Conservation (phyloP, 2,113 vertebrate species). For the Calonectris borealis region DNA sequence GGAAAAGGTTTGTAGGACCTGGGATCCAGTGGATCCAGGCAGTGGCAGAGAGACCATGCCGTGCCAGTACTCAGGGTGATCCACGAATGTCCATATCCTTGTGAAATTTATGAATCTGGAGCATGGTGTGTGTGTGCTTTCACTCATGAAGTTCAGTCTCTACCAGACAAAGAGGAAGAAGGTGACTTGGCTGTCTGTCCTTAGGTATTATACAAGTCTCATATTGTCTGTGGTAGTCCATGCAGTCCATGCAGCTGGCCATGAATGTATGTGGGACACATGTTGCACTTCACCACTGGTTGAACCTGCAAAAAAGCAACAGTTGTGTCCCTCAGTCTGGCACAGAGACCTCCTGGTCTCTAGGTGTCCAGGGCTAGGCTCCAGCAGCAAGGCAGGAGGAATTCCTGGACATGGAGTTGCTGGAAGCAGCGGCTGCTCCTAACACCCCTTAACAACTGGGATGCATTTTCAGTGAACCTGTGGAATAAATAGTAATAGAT, state of each 20-base stretch:
- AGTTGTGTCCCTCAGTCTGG: not conserved
- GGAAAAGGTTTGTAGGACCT: not conserved
- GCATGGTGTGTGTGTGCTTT: not conserved
- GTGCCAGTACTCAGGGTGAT: not conserved
- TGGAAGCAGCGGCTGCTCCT: not conserved
- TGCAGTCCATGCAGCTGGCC: not conserved
- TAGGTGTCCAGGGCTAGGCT: not conserved
- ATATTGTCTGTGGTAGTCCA: not conserved
- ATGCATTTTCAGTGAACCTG: not conserved
- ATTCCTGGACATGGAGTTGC: not conserved
- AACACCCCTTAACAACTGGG: not conserved
- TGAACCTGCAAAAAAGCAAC: not conserved
- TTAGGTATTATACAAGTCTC: fast-evolving
- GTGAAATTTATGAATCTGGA: not conserved
- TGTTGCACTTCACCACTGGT: not conserved
- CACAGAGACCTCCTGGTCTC: not conserved
- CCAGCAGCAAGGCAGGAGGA: not conserved
- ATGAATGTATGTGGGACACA: not conserved
- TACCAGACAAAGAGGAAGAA: not conserved
- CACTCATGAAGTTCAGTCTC: not conserved
- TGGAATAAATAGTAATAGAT: not conserved
- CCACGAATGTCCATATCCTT: fast-evolving
- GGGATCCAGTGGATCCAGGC: not conserved
- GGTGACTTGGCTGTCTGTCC: not conserved
- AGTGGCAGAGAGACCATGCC: not conserved